phyloP scores from a whole-genome alignment of 2,888 invertebrate genomes.

The Amblyjoppa proteus region DNA sequence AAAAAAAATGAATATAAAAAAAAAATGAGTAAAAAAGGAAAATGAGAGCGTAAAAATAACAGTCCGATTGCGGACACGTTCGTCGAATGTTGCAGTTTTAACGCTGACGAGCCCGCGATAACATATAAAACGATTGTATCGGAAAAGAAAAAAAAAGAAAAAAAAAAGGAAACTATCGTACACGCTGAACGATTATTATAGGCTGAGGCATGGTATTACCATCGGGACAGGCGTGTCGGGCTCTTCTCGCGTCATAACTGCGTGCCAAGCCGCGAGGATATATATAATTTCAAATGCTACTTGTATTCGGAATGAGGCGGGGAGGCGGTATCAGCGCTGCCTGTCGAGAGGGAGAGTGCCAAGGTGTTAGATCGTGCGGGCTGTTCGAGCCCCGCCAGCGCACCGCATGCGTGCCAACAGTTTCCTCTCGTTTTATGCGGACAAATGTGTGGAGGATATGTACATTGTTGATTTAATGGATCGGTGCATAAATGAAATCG shows the following conservation, averaged over 20 bases:
- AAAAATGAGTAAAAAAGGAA: no score
- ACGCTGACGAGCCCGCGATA: neutral
- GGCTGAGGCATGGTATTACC: conserved; percentile 37
- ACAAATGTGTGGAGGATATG: conserved; percentile 26
- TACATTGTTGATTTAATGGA: conserved; percentile 8
- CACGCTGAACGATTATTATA: conserved; percentile 31
- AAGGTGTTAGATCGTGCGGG: conserved; percentile 61
- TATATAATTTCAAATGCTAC: conserved; percentile 59
- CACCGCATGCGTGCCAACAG: conserved; percentile 57
- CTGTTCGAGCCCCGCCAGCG: conserved; percentile 50
- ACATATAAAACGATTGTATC: neutral
- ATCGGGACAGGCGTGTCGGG: conserved; percentile 39
- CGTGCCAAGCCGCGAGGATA: conserved; percentile 49
- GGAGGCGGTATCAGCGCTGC: conserved; percentile 19
- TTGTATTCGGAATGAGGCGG: conserved; percentile 43
- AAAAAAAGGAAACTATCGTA: neutral
- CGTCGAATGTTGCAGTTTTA: neutral
- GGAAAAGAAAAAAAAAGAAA: conserved; percentile 4
- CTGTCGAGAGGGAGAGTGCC: conserved; percentile 43
- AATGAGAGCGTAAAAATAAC: no score
- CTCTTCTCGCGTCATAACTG: conserved; percentile 61
- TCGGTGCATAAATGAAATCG: conserved; percentile 22
- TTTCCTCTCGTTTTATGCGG: conserved; percentile 54
- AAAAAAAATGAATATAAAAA: no score
- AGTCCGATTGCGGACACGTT: neutral